These are phyloP conservation scores for Drosophila diplacantha DNA, from an alignment of 2,888 invertebrate species.

Conservation along the genomic window DNA sequence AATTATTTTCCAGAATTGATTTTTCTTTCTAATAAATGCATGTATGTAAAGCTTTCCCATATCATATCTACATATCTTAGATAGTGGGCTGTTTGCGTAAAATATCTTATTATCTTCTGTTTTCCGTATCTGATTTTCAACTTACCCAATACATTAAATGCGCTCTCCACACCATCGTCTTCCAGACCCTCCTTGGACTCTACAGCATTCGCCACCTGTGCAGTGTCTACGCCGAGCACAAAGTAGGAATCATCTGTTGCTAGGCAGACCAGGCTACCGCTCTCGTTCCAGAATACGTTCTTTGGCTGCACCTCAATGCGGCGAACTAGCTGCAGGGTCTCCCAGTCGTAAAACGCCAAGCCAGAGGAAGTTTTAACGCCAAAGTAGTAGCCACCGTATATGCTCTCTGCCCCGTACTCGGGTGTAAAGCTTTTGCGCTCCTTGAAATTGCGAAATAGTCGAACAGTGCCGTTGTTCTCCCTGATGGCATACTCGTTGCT, in stretches of 20 bases:
- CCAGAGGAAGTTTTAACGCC: conserved; percentile 95
- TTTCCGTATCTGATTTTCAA: not conserved
- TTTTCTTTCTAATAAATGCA: not conserved
- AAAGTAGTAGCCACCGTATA: conserved; percentile 93
- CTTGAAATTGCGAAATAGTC: conserved; percentile 98
- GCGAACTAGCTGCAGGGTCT: conserved; percentile 91
- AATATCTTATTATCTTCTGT: not conserved
- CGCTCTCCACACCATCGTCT: conserved; percentile 96
- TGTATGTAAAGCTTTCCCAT: not conserved
- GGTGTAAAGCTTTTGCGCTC: conserved; percentile 97
- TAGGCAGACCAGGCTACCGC: conserved; percentile 93
- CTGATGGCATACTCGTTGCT: conserved; percentile 94
- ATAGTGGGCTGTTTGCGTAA: not conserved
- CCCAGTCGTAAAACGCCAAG: conserved; percentile 98
- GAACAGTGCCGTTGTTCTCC: conserved; percentile 93
- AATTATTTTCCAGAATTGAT: no score
- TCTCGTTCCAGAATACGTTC: conserved; percentile 98
- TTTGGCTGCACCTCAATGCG: conserved; percentile 97
- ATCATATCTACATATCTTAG: not conserved
- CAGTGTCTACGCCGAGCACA: conserved; percentile 91
- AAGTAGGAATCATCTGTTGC: conserved; percentile 97
- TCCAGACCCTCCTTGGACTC: conserved; percentile 87
- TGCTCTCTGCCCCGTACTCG: conserved; percentile 97
- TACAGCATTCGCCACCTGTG: conserved; percentile 86
- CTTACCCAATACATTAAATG: conserved; percentile 88